A percentile compares a stretch with the other conserved stretches of the same genome.
Evolutionary conservation across 2,113 vertebrate genomes (phyloP).

Genomic region (Nothobranchius kuhntae): DNA sequence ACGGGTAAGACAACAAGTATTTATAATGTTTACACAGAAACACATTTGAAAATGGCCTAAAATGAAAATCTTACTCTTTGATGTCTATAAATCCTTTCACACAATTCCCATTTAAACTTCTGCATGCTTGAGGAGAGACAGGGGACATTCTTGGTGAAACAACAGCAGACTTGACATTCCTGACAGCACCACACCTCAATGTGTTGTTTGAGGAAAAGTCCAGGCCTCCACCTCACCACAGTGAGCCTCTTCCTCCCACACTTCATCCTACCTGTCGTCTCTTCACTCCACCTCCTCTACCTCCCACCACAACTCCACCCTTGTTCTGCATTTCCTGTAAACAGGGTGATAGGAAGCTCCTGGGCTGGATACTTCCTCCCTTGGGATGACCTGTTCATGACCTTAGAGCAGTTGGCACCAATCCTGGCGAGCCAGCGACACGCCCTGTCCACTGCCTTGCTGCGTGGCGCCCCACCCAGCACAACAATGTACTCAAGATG

Average conservation of each 20-base stretch:
- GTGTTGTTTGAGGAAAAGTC: slow-evolving; percentile 72
- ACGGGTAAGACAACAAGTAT: too few relatives aligned
- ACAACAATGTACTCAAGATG: slow-evolving; percentile 72
- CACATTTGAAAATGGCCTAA: too few relatives aligned
- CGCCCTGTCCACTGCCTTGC: slow-evolving; percentile 76
- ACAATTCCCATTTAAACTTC: not conserved
- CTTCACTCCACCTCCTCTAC: slow-evolving; percentile 43
- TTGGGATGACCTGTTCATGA: slow-evolving; percentile 87
- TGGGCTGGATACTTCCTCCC: slow-evolving; percentile 85
- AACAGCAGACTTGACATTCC: slow-evolving; percentile 68
- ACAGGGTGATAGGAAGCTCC: slow-evolving; percentile 80
- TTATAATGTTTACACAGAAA: too few relatives aligned
- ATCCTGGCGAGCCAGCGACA: slow-evolving; percentile 69
- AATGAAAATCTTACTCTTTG: not conserved
- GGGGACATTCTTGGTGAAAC: slow-evolving; percentile 27
- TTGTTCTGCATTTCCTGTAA: slow-evolving; percentile 95
- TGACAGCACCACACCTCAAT: slow-evolving; percentile 69
- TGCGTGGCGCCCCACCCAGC: slow-evolving; percentile 60
- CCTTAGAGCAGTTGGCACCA: slow-evolving; percentile 77
- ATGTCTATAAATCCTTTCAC: not conserved
- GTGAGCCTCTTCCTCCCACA: slow-evolving; percentile 55
- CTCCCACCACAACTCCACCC: slow-evolving; percentile 62
- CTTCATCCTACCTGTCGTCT: slow-evolving; percentile 60
- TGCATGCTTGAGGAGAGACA: not conserved
- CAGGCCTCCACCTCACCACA: slow-evolving; percentile 56